Evolutionary conservation across 2,797 vertebrate genomes (phyloP).

Genomic region (Silurus lanzhouensis): DNA sequence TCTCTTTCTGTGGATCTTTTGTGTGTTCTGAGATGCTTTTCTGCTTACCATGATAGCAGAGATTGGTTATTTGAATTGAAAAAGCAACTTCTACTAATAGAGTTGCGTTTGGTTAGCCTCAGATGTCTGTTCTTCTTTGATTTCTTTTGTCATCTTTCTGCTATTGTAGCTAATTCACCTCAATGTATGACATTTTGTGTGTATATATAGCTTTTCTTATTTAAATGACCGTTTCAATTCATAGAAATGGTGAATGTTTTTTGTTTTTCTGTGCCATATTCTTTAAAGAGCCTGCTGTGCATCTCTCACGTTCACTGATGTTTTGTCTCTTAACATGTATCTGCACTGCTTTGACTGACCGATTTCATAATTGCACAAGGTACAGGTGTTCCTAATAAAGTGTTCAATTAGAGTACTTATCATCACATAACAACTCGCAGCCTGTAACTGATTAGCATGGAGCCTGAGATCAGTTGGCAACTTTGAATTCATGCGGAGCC

Average conservation of each 20-base stretch:
- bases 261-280: background rate
- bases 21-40: background rate
- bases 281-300: background rate
- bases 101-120: too few relatives aligned
- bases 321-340: background rate
- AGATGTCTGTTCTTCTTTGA: too few relatives aligned
- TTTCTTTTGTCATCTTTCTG: too few relatives aligned
- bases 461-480: conserved; percentile 27
- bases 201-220: too few relatives aligned
- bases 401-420: background rate
- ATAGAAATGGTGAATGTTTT: background rate
- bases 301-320: background rate
- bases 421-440: background rate
- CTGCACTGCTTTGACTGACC: too few relatives aligned
- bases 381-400: background rate
- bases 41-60: background rate
- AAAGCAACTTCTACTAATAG: too few relatives aligned
- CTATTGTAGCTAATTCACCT: too few relatives aligned
- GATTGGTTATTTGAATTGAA: background rate
- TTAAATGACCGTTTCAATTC: background rate
- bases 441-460: background rate
- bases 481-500: conserved; percentile 25
- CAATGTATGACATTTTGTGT: too few relatives aligned
- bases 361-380: background rate
- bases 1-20: background rate